Evolutionary conservation across 64 coral and sea anemone species (phyloP), one percentile per base, ranked within the genome.

Genomic region (Porites lutea): DNA sequence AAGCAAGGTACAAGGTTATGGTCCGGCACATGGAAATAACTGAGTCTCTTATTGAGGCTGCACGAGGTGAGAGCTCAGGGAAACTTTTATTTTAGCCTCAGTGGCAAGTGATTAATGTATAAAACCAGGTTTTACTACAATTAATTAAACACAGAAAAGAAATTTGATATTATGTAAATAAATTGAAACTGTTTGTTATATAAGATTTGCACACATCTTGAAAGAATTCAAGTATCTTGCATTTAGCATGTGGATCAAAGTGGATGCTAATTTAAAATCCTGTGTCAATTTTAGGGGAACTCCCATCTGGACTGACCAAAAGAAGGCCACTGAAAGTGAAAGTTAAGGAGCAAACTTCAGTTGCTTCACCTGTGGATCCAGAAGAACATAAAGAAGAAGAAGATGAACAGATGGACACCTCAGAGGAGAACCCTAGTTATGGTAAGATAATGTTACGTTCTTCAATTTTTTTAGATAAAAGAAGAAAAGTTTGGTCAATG

Each of bases 11-110:
- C 74, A 88, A 81, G 7, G 79, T 83, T 11, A 98, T 98, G 49
- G 68, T 95, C 55, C 95, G 92, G 55, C 96, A 98, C 77, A 98
- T 98, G 96, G 96, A 81, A 37, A 95, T 98, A 19, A 98, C 96
- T 75, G 93, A 95, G 71, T 82, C 89, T 60, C 88, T 98, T 5
- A 81, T 84, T 50, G 96, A 98, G 72, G 93, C 89, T 45, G 46
- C 90, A 72, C 59, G 96, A 76, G 96, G 96, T 98, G 79, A 20
- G 57, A 59, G n/a, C 10, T 23, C 6, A 6, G 48, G 21, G 6
- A 22, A 48, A 49, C n/a, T 48, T 59, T 3, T 13, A 43, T 58
- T 54, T 14, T 12, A 54, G 75, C 53, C 10, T 2, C 1, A 23
- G 13, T 37, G 13, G 11, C 27, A 15, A 13, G 20, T 7, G 5